phyloP scores from a whole-genome alignment of 1,140 invertebrate genomes.

The Sycophaga agraensis region DNA sequence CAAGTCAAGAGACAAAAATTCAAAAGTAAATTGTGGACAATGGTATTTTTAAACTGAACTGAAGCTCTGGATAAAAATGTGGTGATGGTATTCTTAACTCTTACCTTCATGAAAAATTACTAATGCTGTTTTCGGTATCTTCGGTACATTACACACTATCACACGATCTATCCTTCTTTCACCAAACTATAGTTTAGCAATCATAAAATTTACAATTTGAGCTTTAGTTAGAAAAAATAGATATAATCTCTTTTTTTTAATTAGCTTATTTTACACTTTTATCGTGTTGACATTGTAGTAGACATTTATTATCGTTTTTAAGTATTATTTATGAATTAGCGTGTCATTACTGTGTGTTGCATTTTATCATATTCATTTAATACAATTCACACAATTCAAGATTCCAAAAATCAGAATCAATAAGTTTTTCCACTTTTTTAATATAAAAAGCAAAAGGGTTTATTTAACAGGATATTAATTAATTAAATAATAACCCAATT shows the following conservation, averaged over 20 bases:
- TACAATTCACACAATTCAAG: constrained; percentile 6
- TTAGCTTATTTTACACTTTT: constrained; percentile 11
- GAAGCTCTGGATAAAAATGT: constrained; percentile 30
- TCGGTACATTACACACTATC: constrained; percentile 44
- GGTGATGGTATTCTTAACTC: constrained; percentile 55
- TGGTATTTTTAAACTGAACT: constrained; percentile 9
- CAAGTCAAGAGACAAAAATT: constrained; percentile 28
- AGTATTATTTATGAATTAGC: constrained; percentile 3
- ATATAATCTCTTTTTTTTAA: constrained; percentile 13
- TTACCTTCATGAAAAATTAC: constrained; percentile 47
- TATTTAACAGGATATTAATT: background rate
- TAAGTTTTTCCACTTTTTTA: constrained; percentile 6
- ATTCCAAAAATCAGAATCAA: constrained; percentile 11
- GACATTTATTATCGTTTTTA: constrained; percentile 7
- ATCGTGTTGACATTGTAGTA: constrained; percentile 16
- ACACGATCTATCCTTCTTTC: constrained; percentile 30
- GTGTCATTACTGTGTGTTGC: constrained; percentile 19
- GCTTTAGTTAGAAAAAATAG: constrained; percentile 17
- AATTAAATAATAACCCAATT: background rate
- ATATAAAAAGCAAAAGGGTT: background rate
- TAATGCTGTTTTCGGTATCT: constrained; percentile 54
- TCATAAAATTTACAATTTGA: constrained; percentile 21
- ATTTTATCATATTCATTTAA: constrained; percentile 22
- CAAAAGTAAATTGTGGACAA: constrained; percentile 1
- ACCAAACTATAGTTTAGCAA: constrained; percentile 16